Evolutionary conservation across 2,888 invertebrate genomes (phyloP).

Genomic region (Sinhomidia bicolor): DNA sequence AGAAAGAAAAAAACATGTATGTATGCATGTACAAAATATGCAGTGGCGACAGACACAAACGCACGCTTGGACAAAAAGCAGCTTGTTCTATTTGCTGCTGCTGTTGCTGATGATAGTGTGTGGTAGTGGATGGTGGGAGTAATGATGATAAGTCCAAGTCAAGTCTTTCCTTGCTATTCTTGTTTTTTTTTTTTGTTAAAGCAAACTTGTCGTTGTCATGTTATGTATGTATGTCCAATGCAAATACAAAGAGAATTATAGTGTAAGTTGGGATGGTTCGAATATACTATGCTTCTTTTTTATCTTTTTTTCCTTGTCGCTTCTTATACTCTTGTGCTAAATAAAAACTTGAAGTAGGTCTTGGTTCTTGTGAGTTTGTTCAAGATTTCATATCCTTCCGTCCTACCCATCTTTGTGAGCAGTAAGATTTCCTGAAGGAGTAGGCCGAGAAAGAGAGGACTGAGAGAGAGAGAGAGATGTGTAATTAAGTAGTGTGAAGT

Average conservation of each 20-base stretch:
- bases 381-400: not conserved
- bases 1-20: conserved; percentile 36
- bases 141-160: conserved; percentile 29
- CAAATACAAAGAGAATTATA: not conserved
- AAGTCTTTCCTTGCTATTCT: not conserved
- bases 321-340: too few species aligned
- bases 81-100: too few species aligned
- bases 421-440: not conserved
- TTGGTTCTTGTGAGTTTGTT: not conserved
- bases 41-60: too few species aligned
- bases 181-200: not conserved
- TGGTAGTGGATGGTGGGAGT: not conserved
- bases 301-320: not conserved
- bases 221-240: not conserved
- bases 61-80: too few species aligned
- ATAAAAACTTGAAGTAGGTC: not conserved
- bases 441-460: not conserved
- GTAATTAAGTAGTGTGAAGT: conserved; percentile 66
- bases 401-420: not conserved
- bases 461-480: conserved; percentile 38
- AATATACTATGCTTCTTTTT: too few species aligned
- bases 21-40: not conserved
- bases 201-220: not conserved
- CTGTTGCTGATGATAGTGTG: too few species aligned
- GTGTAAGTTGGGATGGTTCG: not conserved